These are phyloP conservation scores for Bicyclus anynana DNA, from an alignment of 1,140 invertebrate species.

Conservation along the genomic window DNA sequence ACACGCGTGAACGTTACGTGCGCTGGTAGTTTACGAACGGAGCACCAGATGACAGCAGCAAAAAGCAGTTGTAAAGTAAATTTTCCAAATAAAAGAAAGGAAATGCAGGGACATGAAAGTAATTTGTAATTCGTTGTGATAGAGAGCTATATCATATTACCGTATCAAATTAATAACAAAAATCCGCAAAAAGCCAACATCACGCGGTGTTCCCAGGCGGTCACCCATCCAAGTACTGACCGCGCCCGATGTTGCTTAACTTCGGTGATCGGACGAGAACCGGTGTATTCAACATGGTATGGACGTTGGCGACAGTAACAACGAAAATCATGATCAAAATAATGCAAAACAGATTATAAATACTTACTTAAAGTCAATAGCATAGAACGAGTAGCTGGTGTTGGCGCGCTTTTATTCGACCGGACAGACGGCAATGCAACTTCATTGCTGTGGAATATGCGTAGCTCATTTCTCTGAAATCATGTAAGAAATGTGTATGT, in stretches of 20 bases:
- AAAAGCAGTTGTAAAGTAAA: no score
- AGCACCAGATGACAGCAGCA: no score
- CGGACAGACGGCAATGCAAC: slow-evolving; percentile 42
- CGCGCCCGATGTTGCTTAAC: slow-evolving; percentile 37
- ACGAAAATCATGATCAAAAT: background rate
- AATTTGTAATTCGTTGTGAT: no score
- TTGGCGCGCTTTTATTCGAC: slow-evolving; percentile 10
- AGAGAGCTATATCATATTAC: no score
- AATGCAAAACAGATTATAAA: background rate
- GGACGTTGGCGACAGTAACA: slow-evolving; percentile 12
- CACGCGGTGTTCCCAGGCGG: slow-evolving; percentile 34
- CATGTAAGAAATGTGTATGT: background rate
- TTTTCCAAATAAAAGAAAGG: background rate
- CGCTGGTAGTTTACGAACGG: no score
- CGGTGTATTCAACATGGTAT: slow-evolving; percentile 35
- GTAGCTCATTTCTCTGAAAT: slow-evolving; percentile 56
- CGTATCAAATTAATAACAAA: no score
- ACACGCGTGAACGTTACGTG: no score
- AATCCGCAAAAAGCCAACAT: slow-evolving; percentile 23
- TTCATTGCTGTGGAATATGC: slow-evolving; percentile 67
- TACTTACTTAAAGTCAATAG: slow-evolving; percentile 52
- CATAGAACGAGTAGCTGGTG: slow-evolving; percentile 30
- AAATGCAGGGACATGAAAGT: no score
- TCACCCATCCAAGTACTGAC: slow-evolving; percentile 36
- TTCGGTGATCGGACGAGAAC: slow-evolving; percentile 41